These are phyloP conservation scores for Ariopsis seemanni DNA, from an alignment of 2,113 vertebrate species.

Conservation along the genomic window DNA sequence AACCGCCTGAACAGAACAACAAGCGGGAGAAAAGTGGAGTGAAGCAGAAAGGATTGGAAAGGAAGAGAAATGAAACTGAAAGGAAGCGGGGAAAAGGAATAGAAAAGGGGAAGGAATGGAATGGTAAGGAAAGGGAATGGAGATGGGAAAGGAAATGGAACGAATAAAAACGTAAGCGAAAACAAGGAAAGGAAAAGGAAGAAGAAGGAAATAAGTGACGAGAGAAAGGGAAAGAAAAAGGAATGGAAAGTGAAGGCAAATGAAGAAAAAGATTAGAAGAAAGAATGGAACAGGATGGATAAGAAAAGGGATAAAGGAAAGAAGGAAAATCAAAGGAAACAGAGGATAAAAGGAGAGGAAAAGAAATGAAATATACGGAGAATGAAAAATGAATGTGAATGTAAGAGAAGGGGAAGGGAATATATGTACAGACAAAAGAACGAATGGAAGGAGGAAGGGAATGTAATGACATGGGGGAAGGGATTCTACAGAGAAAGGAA, in stretches of 20 bases:
- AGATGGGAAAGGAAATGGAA: not conserved
- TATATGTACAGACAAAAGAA: not conserved
- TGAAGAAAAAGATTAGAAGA: not conserved
- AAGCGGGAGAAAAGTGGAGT: not conserved
- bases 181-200: too few species aligned
- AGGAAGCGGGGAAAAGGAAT: not conserved
- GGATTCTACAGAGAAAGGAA: not conserved
- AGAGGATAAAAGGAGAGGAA: not conserved
- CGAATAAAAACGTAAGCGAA: not conserved
- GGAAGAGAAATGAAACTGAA: not conserved
- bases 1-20: not conserved
- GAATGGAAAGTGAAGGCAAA: not conserved
- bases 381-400: too few species aligned
- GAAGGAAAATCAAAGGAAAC: not conserved
- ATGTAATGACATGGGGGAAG: not conserved
- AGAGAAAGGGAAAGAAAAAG: not conserved
- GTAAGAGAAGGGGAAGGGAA: not conserved
- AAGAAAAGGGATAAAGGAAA: too few species aligned
- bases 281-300: not conserved
- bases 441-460: not conserved
- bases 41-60: not conserved
- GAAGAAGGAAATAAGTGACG: too few species aligned
- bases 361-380: too few species aligned
- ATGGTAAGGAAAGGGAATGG: not conserved
- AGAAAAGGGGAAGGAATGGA: not conserved